Evolutionary conservation across 2,113 vertebrate genomes (phyloP), one percentile per base, ranked within the genome.

Genomic region (Rallus limicola): DNA sequence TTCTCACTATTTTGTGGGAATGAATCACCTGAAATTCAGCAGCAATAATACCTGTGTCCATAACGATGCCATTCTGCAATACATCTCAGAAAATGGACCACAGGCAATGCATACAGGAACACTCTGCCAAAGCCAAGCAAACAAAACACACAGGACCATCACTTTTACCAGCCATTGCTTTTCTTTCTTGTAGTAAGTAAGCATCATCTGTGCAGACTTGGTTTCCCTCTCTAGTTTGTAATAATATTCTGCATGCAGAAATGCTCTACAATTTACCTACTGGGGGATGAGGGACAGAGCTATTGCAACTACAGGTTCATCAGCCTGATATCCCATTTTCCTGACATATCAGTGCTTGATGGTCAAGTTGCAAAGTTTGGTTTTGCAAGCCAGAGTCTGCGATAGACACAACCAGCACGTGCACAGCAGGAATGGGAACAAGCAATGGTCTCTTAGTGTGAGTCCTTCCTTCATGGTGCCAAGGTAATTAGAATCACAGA

Each of bases 211-310:
- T 1, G 16, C 3, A 5, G 55, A 64, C 36, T 63, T 58, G 12
- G 15, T 28, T 23, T 2, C 77, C 44, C 19, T 55, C 36, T 77
- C 19, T 5, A 1, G 6, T 19, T 38, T 65, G 23, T 17, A 13
- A 18, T 31, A 20, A 5, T 19, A 4, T 13, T 58, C 71, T 55
- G 16, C 16, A 14, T 19, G 8, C 13, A 50, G 29, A 0, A 0
- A 1, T 33, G 24, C 33, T 26, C 46, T 53, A 33, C 23, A 28
- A 2, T 14, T 29, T 2, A 1, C 2, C 0, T 38, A 1, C 33
- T 46, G 38, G 55, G 56, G 81, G 36, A 23, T 26, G 48, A 84
- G 18, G 17, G 38, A 29, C 23, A 28, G 44, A 68, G n/a, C 31
- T 14, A 3, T 2, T 28, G 38, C 12, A 53, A 13, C 11, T 58